Percentiles rank a stretch among this genome's conserved stretches.
Evolutionary conservation across 2,888 invertebrate genomes (phyloP).

Genomic region (Pelosia muscerda): DNA sequence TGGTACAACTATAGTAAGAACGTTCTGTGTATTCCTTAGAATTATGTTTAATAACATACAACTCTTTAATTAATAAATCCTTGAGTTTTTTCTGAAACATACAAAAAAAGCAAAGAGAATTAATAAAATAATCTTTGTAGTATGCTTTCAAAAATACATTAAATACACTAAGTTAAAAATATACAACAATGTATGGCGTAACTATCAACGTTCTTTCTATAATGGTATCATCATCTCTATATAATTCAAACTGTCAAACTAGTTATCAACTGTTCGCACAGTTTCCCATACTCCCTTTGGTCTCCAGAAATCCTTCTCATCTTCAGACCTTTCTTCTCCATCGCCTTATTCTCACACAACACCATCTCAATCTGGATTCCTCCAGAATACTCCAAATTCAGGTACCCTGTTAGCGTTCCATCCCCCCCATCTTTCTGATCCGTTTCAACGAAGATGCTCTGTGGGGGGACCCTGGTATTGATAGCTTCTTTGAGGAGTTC

Average conservation of each 20-base stretch:
- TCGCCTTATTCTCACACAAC: conserved; percentile 90
- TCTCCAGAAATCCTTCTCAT: conserved; percentile 96
- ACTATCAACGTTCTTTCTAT: neutral
- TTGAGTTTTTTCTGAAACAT: no score
- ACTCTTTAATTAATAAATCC: no score
- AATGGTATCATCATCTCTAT: neutral
- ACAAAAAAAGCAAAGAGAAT: no score
- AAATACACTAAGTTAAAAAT: neutral
- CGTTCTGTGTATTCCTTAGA: neutral
- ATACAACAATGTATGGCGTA: neutral
- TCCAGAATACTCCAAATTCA: conserved; percentile 92
- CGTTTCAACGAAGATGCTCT: conserved; percentile 82
- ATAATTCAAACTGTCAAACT: conserved; percentile 90
- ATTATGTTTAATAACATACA: no score
- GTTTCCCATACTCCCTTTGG: conserved; percentile 94
- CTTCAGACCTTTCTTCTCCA: conserved; percentile 93
- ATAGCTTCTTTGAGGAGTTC: conserved; percentile 93
- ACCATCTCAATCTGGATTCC: conserved; percentile 95
- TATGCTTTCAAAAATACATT: neutral
- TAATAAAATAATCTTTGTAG: neutral
- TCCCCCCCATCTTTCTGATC: conserved; percentile 66
- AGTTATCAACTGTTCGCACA: conserved; percentile 95
- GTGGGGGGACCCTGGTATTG: conserved; percentile 92
- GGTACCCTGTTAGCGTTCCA: conserved; percentile 81
- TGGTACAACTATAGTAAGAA: neutral